phyloP scores from a whole-genome alignment of 2,113 vertebrate genomes.

The Lepus timidus region DNA sequence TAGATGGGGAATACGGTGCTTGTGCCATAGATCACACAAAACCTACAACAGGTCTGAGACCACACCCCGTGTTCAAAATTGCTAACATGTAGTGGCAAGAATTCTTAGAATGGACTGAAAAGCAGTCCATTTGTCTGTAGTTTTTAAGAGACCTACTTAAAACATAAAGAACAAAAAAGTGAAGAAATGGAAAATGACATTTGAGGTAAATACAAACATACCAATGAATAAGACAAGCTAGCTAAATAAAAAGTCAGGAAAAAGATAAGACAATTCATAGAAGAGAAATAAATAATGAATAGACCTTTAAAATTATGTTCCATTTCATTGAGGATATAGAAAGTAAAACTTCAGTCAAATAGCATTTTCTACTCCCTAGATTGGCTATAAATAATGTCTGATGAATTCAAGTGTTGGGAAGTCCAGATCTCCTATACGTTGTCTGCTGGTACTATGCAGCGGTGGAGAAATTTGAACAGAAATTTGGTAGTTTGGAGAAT shows the following conservation, averaged over 20 bases:
- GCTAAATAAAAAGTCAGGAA: background rate
- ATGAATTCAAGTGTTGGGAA: background rate
- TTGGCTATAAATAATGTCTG: background rate
- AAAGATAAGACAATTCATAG: background rate
- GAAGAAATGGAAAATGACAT: slow-evolving; percentile 14
- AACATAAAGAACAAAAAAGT: background rate
- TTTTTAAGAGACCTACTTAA: background rate
- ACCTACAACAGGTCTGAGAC: too few species aligned
- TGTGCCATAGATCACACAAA: too few species aligned
- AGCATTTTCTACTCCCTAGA: background rate
- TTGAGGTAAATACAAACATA: slow-evolving; percentile 38
- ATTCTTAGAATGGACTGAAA: slow-evolving; percentile 35
- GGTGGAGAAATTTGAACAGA: background rate
- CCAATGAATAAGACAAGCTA: background rate
- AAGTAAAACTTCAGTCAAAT: background rate
- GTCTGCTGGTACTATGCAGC: background rate
- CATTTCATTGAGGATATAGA: background rate
- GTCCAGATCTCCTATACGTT: background rate
- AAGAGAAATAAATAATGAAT: background rate
- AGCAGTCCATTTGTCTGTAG: background rate
- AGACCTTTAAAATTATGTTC: background rate
- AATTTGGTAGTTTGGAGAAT: background rate
- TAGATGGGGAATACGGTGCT: too few species aligned
- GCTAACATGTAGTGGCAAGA: background rate
- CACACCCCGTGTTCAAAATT: too few species aligned